Evolutionary conservation across 2,113 vertebrate species (phyloP).

Genomic region (Zosterops lateralis): DNA sequence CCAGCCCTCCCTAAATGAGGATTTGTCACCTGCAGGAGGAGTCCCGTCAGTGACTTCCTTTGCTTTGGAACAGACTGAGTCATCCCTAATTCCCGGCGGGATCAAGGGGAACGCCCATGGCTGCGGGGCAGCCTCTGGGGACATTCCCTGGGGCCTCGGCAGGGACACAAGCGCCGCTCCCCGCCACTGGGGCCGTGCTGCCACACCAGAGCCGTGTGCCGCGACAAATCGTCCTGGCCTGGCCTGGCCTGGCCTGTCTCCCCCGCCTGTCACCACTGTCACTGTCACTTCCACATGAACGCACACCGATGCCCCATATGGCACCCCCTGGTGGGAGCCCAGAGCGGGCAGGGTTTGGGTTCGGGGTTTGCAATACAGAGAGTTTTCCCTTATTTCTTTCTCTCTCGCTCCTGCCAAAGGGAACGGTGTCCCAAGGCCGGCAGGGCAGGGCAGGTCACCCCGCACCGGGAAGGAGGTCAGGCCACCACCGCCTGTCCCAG

Average conservation of each 20-base stretch:
- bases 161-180: accelerated
- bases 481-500: accelerated
- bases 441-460: not conserved
- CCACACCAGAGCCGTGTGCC: not conserved
- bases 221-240: not conserved
- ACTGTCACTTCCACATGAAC: accelerated
- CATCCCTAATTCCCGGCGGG: not conserved
- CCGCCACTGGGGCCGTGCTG: accelerated
- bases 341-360: not conserved
- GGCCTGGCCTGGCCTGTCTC: not conserved
- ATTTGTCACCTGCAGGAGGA: not conserved
- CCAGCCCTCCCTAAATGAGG: not conserved
- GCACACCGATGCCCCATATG: accelerated
- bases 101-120: not conserved
- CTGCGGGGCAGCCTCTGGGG: not conserved
- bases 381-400: not conserved
- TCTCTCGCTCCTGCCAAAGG: not conserved
- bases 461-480: accelerated
- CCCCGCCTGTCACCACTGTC: not conserved
- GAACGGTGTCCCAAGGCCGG: accelerated
- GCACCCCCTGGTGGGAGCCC: accelerated
- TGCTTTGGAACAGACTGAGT: not conserved
- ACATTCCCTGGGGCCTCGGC: not conserved
- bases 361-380: too few species aligned
- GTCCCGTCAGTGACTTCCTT: not conserved